Evolutionary conservation across 1,140 invertebrate species (phyloP).

Genomic region (Sinella curviseta): DNA sequence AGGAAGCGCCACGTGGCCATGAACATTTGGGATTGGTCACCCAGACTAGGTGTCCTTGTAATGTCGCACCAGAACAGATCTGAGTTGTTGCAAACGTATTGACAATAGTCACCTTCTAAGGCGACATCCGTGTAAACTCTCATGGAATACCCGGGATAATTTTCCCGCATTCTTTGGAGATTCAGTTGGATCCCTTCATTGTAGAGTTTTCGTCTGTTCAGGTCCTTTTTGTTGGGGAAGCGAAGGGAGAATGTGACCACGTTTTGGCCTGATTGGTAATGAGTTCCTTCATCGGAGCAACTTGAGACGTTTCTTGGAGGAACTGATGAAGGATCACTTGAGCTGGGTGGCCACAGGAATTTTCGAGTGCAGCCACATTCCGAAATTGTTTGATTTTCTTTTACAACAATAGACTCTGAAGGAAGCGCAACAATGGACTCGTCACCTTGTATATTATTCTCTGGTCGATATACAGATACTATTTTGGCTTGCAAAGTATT

Average conservation of each 20-base stretch:
- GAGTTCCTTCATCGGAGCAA: not conserved
- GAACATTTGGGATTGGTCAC: not conserved
- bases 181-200: not conserved
- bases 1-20: not conserved
- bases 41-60: not conserved
- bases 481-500: too few species aligned
- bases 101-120: not conserved
- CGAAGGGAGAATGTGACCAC: not conserved
- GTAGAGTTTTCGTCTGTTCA: not conserved
- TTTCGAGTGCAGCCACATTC: not conserved
- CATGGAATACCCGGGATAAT: not conserved
- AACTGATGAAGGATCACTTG: too few species aligned
- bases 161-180: not conserved
- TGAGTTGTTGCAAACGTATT: not conserved
- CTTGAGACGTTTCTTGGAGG: not conserved
- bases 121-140: not conserved
- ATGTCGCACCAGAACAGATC: not conserved
- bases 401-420: too few species aligned
- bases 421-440: too few species aligned
- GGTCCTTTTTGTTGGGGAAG: not conserved
- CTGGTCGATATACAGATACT: too few species aligned
- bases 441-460: too few species aligned
- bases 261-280: not conserved
- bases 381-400: too few species aligned
- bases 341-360: not conserved